phyloP scores from a whole-genome alignment of 2,888 invertebrate genomes.

The Cremastobaeus sp. region DNA sequence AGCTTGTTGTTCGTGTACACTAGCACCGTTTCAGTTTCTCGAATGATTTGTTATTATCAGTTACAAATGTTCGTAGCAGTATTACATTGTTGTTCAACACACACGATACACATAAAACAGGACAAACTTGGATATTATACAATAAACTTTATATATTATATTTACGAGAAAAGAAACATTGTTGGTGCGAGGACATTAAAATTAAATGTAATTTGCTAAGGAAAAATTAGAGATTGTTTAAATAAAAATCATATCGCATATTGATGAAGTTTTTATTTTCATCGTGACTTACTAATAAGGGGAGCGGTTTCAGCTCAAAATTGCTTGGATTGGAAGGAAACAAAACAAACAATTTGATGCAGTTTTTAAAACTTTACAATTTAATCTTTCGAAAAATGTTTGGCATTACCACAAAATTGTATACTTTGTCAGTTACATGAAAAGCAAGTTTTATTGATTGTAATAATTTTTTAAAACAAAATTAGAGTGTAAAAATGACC shows the following conservation, averaged over 20 bases:
- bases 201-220: constrained; percentile 65
- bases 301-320: no score
- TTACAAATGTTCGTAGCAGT: constrained; percentile 45
- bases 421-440: no score
- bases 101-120: constrained; percentile 15
- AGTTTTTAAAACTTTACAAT: no score
- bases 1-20: constrained; percentile 13
- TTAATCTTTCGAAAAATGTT: no score
- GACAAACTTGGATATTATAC: constrained; percentile 62
- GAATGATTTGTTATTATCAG: constrained; percentile 24
- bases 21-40: constrained; percentile 9
- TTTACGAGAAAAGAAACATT: constrained; percentile 49
- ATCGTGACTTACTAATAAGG: neutral
- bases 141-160: constrained; percentile 38
- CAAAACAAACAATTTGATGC: no score
- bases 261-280: neutral
- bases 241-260: constrained; percentile 66
- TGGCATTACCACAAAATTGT: no score
- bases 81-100: constrained; percentile 46
- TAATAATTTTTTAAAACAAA: no score
- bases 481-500: no score
- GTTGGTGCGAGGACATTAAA: constrained; percentile 66
- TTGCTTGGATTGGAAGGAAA: no score
- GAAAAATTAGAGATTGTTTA: constrained; percentile 66
- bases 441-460: no score